These are phyloP conservation scores for Maccullochella peelii DNA, from an alignment of 2,113 vertebrate genomes.

Conservation along the genomic window DNA sequence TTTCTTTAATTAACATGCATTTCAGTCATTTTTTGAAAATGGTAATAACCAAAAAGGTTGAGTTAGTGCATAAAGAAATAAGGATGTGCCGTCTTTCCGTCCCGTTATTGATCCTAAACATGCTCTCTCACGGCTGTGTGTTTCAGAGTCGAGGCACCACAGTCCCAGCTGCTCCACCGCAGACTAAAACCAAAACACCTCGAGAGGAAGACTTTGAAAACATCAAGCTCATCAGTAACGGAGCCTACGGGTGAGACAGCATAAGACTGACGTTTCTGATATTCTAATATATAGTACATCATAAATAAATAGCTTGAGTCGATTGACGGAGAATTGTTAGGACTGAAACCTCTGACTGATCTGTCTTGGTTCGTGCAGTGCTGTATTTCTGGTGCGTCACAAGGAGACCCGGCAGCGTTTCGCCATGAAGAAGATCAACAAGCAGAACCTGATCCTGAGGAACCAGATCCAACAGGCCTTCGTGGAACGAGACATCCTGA, in stretches of 20 bases:
- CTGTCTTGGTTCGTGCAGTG: constrained; percentile 76
- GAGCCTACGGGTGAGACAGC: constrained; percentile 91
- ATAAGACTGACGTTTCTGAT: background rate
- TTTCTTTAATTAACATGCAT: background rate
- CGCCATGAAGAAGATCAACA: constrained; percentile 99
- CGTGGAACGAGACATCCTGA: constrained; percentile 96
- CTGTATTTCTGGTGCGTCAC: constrained; percentile 95
- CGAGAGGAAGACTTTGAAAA: constrained; percentile 97
- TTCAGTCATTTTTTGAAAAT: background rate
- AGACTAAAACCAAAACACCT: constrained; percentile 90
- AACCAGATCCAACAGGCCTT: constrained; percentile 99
- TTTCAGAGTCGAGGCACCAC: constrained; percentile 87
- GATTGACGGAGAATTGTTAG: accelerated
- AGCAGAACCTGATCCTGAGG: constrained; percentile 96
- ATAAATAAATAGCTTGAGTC: background rate
- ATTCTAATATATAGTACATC: background rate
- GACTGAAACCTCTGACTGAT: background rate
- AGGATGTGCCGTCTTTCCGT: background rate
- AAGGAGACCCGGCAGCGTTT: constrained; percentile 95
- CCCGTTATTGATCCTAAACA: background rate
- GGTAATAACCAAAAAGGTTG: too few relatives aligned
- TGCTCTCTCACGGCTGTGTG: background rate
- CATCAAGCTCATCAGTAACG: constrained; percentile 98
- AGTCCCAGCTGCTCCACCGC: constrained; percentile 75
- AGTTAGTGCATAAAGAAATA: background rate